phyloP scores from a whole-genome alignment of 2,797 vertebrate species.

The Nyctalus aviator region DNA sequence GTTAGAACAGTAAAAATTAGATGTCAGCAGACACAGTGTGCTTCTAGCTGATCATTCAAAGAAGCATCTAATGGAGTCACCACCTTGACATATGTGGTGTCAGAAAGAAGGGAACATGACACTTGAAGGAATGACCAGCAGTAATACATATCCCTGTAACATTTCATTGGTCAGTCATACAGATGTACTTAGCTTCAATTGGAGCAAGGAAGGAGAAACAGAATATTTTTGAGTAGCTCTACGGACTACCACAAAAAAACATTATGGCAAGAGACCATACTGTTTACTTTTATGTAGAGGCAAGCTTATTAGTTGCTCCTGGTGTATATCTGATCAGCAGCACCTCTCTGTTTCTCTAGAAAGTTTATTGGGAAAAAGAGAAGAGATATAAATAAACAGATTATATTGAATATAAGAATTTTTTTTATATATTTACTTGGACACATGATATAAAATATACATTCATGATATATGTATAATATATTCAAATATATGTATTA shows the following conservation, averaged over 20 bases:
- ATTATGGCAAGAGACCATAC: neutral
- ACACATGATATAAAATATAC: neutral
- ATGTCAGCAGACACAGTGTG: neutral
- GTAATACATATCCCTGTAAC: neutral
- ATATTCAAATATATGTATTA: neutral
- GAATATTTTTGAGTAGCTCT: neutral
- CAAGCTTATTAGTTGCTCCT: neutral
- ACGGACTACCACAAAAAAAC: neutral
- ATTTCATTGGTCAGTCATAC: constrained; percentile 31
- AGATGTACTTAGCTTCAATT: neutral
- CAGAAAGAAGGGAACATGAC: neutral
- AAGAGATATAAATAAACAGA: neutral
- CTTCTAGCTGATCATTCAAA: neutral
- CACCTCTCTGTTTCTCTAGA: neutral
- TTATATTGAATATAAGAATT: neutral
- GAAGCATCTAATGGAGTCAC: neutral
- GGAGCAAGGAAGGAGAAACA: neutral
- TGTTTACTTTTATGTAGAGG: neutral
- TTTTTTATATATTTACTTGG: neutral
- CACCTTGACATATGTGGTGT: neutral
- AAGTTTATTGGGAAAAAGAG: neutral
- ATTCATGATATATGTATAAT: neutral
- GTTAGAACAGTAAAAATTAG: neutral
- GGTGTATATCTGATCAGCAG: neutral
- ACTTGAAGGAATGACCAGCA: neutral